Evolutionary conservation across 2,888 invertebrate species (phyloP).

Genomic region (Alcis repandata): DNA sequence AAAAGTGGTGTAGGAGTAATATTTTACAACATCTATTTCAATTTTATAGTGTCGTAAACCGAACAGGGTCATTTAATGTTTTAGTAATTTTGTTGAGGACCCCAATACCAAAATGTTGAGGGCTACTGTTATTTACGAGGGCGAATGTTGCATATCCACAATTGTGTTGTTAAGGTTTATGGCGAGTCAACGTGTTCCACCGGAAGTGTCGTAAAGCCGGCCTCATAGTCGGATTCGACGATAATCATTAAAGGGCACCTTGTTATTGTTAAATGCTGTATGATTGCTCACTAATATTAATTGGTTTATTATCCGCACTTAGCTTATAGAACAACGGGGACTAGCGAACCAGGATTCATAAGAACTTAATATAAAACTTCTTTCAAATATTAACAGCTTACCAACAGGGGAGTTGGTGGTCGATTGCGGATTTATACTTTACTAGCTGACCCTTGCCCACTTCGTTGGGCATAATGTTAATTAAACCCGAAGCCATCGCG

Average conservation of each 20-base stretch:
- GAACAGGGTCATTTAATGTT: conserved; percentile 65
- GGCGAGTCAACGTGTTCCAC: conserved; percentile 67
- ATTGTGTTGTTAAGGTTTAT: conserved; percentile 72
- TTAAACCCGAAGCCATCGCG: no score
- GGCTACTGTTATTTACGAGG: conserved; percentile 71
- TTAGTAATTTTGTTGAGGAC: conserved; percentile 63
- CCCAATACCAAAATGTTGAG: conserved; percentile 66
- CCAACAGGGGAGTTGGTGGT: no score
- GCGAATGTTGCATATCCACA: conserved; percentile 65
- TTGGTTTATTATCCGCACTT: conserved; percentile 57
- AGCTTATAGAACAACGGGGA: neutral
- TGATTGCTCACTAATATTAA: conserved; percentile 76
- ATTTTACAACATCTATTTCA: conserved; percentile 56
- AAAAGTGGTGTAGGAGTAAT: conserved; percentile 51
- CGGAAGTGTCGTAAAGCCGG: conserved; percentile 79
- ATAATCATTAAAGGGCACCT: conserved; percentile 82
- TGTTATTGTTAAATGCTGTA: conserved; percentile 82
- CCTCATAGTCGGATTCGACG: conserved; percentile 75
- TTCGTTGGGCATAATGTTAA: no score
- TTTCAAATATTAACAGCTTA: no score
- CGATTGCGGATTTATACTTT: no score
- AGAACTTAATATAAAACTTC: neutral
- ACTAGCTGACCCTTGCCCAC: no score
- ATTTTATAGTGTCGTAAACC: conserved; percentile 65
- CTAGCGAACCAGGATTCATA: neutral